These are phyloP conservation scores for Glossophaga mutica DNA, from an alignment of 2,797 vertebrate species.

Conservation along the genomic window DNA sequence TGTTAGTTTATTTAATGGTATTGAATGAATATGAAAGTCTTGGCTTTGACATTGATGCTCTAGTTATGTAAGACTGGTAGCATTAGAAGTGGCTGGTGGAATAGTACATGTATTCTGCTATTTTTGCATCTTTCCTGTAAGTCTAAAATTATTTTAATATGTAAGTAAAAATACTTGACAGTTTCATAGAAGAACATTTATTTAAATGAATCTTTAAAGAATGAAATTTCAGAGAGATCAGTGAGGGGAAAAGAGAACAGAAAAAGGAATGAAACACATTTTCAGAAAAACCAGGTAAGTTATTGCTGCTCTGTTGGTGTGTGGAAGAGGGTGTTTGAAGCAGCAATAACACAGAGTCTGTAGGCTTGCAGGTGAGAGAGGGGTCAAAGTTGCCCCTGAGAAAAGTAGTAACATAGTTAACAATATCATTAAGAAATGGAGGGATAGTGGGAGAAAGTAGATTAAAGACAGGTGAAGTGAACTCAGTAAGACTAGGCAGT, in stretches of 20 bases:
- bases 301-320: background rate
- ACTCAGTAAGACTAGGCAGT: background rate
- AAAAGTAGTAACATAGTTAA: background rate
- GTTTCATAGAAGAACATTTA: background rate
- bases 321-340: background rate
- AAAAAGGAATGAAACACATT: background rate
- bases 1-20: background rate
- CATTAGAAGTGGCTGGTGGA: background rate
- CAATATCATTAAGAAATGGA: background rate
- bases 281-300: background rate
- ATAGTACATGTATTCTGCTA: background rate
- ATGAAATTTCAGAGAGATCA: background rate
- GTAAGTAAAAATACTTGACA: background rate
- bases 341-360: too few species aligned
- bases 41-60: background rate
- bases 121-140: background rate
- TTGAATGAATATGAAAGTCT: background rate
- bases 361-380: background rate
- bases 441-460: background rate
- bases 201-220: background rate
- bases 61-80: background rate
- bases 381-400: background rate
- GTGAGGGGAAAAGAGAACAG: background rate
- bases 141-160: background rate
- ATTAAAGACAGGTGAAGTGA: background rate